Evolutionary conservation across 2,888 invertebrate species (phyloP).

Genomic region (Chalcis sispes): DNA sequence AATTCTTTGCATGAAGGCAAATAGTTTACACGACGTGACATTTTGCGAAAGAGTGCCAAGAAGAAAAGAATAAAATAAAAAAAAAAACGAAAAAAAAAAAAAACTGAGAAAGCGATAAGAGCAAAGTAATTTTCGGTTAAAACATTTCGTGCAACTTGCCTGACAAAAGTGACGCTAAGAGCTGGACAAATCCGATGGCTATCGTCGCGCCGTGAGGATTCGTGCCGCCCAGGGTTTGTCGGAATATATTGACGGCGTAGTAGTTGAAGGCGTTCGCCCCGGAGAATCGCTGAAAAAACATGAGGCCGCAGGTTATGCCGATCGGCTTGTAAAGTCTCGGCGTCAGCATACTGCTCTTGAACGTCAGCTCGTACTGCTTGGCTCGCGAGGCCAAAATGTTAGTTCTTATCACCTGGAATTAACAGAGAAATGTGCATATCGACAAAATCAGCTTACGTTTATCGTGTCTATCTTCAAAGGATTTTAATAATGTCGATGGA

Average conservation of each 20-base stretch:
- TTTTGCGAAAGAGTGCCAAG: too few species aligned
- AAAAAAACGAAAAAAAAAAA: too few species aligned
- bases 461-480: too few species aligned
- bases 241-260: slow-evolving; percentile 91
- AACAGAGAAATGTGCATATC: too few species aligned
- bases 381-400: slow-evolving; percentile 73
- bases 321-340: slow-evolving; percentile 83
- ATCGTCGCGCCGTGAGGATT: slow-evolving; percentile 91
- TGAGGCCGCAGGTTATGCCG: slow-evolving; percentile 88
- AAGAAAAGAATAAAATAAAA: too few species aligned
- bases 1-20: too few species aligned
- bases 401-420: slow-evolving; percentile 72
- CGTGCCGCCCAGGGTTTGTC: slow-evolving; percentile 88
- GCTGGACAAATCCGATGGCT: slow-evolving; percentile 89
- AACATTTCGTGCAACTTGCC: too few species aligned
- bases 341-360: slow-evolving; percentile 71
- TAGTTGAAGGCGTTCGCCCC: slow-evolving; percentile 91
- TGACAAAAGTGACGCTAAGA: slow-evolving; percentile 89
- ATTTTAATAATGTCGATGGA: too few species aligned
- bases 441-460: too few species aligned
- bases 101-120: neutral
- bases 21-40: too few species aligned
- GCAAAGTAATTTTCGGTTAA: slow-evolving; percentile 4
- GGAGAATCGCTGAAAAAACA: slow-evolving; percentile 92
- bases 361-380: slow-evolving; percentile 72